Percentiles rank a stretch among this genome's conserved stretches.
phyloP scores from a whole-genome alignment of 2,113 vertebrate species.

The Poeciliopsis retropinna region DNA sequence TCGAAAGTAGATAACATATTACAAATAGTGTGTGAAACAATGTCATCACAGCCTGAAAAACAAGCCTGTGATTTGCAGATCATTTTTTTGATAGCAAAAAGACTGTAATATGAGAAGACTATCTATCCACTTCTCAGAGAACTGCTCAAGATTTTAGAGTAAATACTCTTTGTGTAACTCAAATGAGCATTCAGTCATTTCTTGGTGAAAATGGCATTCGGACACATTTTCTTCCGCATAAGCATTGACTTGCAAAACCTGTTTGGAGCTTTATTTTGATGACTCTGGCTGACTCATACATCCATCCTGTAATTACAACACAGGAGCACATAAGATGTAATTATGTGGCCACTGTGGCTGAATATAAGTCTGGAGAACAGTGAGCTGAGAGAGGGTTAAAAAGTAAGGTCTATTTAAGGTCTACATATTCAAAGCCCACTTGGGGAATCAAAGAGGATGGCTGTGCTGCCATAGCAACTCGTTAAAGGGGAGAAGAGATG shows the following conservation, averaged over 20 bases:
- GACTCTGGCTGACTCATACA: slow-evolving; percentile 3
- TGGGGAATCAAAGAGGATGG: slow-evolving; percentile 77
- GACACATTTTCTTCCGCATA: neutral
- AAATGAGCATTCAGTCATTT: neutral
- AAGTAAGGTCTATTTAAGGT: slow-evolving; percentile 52
- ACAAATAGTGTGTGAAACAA: neutral
- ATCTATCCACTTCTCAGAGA: neutral
- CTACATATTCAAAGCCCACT: slow-evolving; percentile 76
- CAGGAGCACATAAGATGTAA: slow-evolving; percentile 25
- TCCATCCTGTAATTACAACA: slow-evolving; percentile 40
- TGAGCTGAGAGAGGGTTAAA: slow-evolving; percentile 43
- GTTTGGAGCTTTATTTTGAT: neutral
- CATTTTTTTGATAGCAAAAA: no score
- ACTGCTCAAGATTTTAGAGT: neutral
- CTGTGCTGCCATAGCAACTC: slow-evolving; percentile 83
- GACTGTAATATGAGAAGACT: neutral
- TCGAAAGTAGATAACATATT: neutral
- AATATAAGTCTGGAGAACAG: slow-evolving; percentile 17
- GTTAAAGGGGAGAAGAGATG: slow-evolving; percentile 56
- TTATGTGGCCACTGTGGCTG: slow-evolving; percentile 43
- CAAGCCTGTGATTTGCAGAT: no score
- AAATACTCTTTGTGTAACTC: neutral
- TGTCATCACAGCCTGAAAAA: neutral
- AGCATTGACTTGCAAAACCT: slow-evolving; percentile 25
- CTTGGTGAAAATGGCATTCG: neutral